Evolutionary conservation across 2,888 invertebrate genomes (phyloP).

Genomic region (Craniophora ligustri): DNA sequence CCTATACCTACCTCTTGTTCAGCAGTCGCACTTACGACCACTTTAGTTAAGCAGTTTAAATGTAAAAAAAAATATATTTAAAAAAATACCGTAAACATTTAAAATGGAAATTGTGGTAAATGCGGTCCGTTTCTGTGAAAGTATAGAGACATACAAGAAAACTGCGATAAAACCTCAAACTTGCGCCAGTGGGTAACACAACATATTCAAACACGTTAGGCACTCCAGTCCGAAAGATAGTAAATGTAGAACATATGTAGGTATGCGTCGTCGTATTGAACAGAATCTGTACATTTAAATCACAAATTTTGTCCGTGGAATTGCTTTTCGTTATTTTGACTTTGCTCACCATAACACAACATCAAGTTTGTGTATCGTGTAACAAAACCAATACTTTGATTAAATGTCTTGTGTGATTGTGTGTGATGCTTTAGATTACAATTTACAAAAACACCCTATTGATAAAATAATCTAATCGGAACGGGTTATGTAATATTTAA

Average conservation of each 20-base stretch:
- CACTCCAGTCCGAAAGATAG: constrained; percentile 34
- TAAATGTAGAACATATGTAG: constrained; percentile 29
- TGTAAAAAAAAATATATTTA: not conserved
- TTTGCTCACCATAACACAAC: constrained; percentile 13
- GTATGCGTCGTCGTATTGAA: constrained; percentile 5
- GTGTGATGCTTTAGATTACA: not conserved
- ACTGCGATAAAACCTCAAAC: constrained; percentile 25
- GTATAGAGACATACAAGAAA: constrained; percentile 29
- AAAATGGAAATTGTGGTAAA: constrained; percentile 23
- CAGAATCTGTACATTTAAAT: constrained; percentile 27
- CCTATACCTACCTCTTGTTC: too few relatives aligned
- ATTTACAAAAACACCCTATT: not conserved
- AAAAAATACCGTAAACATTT: constrained; percentile 13
- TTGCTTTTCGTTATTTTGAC: constrained; percentile 17
- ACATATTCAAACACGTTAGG: constrained; percentile 50
- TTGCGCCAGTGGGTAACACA: constrained; percentile 39
- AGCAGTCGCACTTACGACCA: too few relatives aligned
- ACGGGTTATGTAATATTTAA: too few relatives aligned
- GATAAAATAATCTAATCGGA: too few relatives aligned
- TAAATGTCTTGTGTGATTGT: not conserved
- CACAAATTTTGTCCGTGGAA: constrained; percentile 25
- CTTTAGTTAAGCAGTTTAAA: too few relatives aligned
- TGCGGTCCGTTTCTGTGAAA: constrained; percentile 19
- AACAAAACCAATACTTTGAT: not conserved
- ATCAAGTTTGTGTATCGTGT: too few relatives aligned